Percentiles rank a stretch among this genome's conserved stretches.
phyloP scores from a whole-genome alignment of 2,888 invertebrate genomes.

The Furcula furcula region DNA sequence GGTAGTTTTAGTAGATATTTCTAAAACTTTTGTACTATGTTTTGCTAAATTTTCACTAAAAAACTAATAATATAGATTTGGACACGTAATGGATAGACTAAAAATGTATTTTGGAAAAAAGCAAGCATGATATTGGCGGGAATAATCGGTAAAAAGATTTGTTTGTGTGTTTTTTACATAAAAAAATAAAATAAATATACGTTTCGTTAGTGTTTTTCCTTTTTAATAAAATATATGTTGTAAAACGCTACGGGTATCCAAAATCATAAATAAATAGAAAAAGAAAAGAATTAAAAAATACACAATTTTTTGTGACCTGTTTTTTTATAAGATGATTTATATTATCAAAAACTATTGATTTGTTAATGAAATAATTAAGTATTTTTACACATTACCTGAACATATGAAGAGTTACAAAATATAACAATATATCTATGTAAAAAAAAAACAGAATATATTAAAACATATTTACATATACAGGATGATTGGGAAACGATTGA shows the following conservation, averaged over 20 bases:
- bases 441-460: constrained; percentile 66
- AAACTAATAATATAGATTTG: constrained; percentile 66
- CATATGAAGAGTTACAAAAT: constrained; percentile 69
- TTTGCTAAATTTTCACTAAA: constrained; percentile 81
- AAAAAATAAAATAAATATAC: constrained; percentile 1
- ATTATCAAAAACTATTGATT: constrained; percentile 70
- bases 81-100: constrained; percentile 67
- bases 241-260: constrained; percentile 63
- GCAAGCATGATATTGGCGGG: constrained; percentile 49
- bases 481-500: constrained; percentile 42
- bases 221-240: constrained; percentile 63
- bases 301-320: constrained; percentile 65
- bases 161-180: constrained; percentile 32
- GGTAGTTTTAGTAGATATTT: constrained; percentile 77
- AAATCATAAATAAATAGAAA: constrained; percentile 39
- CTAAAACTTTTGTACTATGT: constrained; percentile 81
- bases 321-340: constrained; percentile 77
- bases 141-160: constrained; percentile 39
- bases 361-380: constrained; percentile 73
- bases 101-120: constrained; percentile 46
- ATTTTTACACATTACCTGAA: constrained; percentile 79
- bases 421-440: constrained; percentile 68
- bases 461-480: constrained; percentile 63
- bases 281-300: constrained; percentile 27
- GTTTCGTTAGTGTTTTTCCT: constrained; percentile 34